Conservation (phyloP, 2,797 vertebrate genomes). For the Gymnothorax reevesii region DNA sequence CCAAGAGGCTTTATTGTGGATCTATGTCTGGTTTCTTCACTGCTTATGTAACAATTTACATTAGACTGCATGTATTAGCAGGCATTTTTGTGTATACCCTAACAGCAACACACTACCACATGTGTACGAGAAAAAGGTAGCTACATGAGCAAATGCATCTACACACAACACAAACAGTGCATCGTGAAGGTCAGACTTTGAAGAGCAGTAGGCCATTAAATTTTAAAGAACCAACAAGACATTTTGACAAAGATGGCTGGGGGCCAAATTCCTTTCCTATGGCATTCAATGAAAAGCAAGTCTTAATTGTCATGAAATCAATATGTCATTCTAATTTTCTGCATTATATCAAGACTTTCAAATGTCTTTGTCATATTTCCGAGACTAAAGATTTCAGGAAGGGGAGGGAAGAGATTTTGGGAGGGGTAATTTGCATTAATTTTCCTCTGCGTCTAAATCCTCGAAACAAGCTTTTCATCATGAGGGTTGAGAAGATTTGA, state of each 20-base stretch:
- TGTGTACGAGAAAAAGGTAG: neutral
- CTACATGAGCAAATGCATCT: neutral
- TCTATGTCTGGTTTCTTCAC: too few species aligned
- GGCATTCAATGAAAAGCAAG: conserved; percentile 37
- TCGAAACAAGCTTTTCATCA: neutral
- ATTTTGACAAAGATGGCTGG: conserved; percentile 28
- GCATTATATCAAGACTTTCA: conserved; percentile 30
- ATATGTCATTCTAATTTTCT: conserved; percentile 44
- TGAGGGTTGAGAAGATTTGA: conserved; percentile 10
- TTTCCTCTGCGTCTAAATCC: conserved; percentile 1
- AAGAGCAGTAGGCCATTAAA: conserved; percentile 21
- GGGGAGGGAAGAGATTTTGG: neutral
- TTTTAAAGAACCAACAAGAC: conserved; percentile 30
- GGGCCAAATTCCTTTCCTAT: conserved; percentile 30
- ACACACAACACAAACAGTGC: neutral
- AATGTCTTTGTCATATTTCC: conserved; percentile 30
- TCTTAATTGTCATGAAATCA: conserved; percentile 43
- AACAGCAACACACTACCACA: neutral
- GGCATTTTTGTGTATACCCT: neutral
- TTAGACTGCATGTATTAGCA: neutral
- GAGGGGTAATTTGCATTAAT: conserved; percentile 16
- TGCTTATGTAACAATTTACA: too few species aligned
- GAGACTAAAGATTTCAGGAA: conserved; percentile 4
- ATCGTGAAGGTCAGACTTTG: conserved; percentile 26
- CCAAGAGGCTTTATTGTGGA: too few species aligned